Base-by-base conservation (phyloP, 2,888 invertebrate species). In the Nycteola revayana region DNA sequence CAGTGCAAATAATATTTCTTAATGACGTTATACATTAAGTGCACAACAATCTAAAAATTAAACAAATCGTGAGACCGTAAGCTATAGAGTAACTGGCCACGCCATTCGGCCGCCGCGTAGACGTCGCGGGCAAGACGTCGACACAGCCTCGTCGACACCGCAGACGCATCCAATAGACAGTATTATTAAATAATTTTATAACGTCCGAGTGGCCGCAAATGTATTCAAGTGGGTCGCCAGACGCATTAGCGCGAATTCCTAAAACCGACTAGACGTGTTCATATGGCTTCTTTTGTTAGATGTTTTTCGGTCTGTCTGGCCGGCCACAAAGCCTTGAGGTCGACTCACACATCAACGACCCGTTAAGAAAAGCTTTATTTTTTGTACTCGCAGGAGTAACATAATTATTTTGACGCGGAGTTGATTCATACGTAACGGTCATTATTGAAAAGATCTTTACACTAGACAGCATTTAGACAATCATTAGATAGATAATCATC, bases 231-330 rank as follows among this genome's bases (percentile, higher is more conserved):
- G 69, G 82, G 79, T 70, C 80, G 69, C 78, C 76, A 83, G 82
- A 84, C 83, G 62, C 83, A 84, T 83, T 84, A 84, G 72, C 66
- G 68, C 55, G 67, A 67, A 76, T 75, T 73, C 78, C 70, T 60
- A 78, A 78, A 79, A 76, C 69, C 65, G 67, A 73, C 71, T 75
- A 63, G 64, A 70, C 68, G 60, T 60, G 64, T 69, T 65, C 66
- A 61, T 73, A 69, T 66, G 66, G 60, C 64, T 70, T 69, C 68
- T 71, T 77, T 78, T 76, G 76, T 77, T 67, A 61, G 58, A 67
- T 58, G 53, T 62, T 71, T 70, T 66, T 67, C 55, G 63, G 64
- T 49, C 57, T 55, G 61, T 56, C 54, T 56, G 51, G 62, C 61
- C 56, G 38, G 47, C 53, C 55, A 49, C 64, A 66, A 70, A 64